These are phyloP conservation scores for Coluber constrictor DNA, from an alignment of 2,797 vertebrate genomes.

Conservation along the genomic window DNA sequence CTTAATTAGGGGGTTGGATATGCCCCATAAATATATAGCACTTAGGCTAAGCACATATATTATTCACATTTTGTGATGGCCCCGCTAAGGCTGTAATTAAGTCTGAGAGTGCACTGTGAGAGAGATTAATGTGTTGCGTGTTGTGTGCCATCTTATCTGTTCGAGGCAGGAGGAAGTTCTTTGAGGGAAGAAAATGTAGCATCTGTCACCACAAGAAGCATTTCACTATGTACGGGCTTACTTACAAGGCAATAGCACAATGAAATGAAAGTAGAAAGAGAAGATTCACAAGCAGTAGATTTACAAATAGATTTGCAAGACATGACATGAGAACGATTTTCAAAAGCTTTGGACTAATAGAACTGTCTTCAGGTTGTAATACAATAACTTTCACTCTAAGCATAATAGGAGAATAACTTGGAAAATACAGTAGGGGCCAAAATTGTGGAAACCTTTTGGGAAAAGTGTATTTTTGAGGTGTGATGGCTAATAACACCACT, in stretches of 20 bases:
- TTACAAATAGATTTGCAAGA: background rate
- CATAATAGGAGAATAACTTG: background rate
- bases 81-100: constrained; percentile 14
- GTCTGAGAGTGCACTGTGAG: background rate
- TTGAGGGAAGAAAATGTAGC: constrained; percentile 10
- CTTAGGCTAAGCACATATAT: background rate
- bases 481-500: no score
- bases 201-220: background rate
- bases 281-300: background rate
- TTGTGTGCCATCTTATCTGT: background rate
- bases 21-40: constrained; percentile 14
- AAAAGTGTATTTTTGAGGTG: no score
- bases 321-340: constrained; percentile 5
- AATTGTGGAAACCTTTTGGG: no score
- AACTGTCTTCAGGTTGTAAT: background rate
- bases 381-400: background rate
- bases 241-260: background rate
- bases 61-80: constrained; percentile 3
- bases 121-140: constrained; percentile 36
- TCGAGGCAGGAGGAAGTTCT: constrained; percentile 12
- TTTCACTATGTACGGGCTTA: background rate
- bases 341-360: background rate
- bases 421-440: background rate
- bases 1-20: constrained; percentile 8
- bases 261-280: constrained; percentile 14